Conservation (phyloP, 2,888 invertebrate species). For the Ornithoptera priamus region DNA sequence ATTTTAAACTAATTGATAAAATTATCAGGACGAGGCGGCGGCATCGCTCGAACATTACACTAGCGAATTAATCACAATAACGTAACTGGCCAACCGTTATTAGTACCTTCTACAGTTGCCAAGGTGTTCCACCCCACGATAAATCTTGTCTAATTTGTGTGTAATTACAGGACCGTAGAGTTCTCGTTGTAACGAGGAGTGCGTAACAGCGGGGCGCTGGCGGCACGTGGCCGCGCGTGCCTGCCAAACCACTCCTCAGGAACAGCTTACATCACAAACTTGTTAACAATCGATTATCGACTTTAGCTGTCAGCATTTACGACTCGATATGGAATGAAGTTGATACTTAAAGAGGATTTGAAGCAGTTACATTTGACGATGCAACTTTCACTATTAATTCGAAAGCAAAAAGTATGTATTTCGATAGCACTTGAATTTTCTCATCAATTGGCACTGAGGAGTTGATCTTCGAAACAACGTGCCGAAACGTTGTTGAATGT, state of each 20-base stretch:
- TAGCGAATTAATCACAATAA: conserved; percentile 73
- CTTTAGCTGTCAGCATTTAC: conserved; percentile 33
- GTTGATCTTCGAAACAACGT: conserved; percentile 59
- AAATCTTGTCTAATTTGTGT: conserved; percentile 81
- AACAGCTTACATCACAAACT: conserved; percentile 41
- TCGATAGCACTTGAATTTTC: conserved; percentile 39
- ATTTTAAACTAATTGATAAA: too few species aligned
- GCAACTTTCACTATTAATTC: conserved; percentile 55
- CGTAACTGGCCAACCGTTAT: conserved; percentile 74
- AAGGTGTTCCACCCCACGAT: conserved; percentile 79
- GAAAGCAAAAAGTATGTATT: conserved; percentile 54
- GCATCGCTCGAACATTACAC: conserved; percentile 44
- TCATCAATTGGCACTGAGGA: conserved; percentile 39
- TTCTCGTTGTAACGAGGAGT: conserved; percentile 76
- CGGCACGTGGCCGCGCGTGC: conserved; percentile 78
- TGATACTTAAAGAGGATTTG: conserved; percentile 39
- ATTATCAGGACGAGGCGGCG: too few species aligned
- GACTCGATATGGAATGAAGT: conserved; percentile 34
- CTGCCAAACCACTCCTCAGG: conserved; percentile 34
- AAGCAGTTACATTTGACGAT: conserved; percentile 45
- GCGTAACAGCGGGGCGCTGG: conserved; percentile 73
- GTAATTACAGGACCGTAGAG: conserved; percentile 77
- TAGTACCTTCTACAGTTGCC: conserved; percentile 77
- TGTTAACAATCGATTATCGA: conserved; percentile 36
- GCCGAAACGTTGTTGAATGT: conserved; percentile 58